Conservation (phyloP, 2,797 vertebrate species). For the Chelonia mydas region DNA sequence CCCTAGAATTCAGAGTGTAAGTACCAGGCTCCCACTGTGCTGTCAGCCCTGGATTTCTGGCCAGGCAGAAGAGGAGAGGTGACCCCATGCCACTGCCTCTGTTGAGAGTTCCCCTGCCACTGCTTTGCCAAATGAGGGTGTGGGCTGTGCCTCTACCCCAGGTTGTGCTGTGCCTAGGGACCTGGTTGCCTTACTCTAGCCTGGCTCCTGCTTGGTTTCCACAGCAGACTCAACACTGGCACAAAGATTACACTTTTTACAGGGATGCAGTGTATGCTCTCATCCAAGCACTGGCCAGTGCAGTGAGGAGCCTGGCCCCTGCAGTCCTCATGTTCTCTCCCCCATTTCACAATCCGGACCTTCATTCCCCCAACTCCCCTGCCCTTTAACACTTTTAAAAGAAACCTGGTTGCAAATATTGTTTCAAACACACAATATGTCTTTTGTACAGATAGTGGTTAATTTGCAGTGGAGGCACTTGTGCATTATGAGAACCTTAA, state of each 20-base stretch:
- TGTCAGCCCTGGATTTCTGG: not conserved
- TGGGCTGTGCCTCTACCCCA: not conserved
- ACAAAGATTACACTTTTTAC: not conserved
- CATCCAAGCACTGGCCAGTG: not conserved
- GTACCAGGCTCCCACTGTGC: not conserved
- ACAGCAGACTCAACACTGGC: not conserved
- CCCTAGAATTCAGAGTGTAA: too few relatives aligned
- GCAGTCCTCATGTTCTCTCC: slow-evolving; percentile 15
- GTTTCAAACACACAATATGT: slow-evolving; percentile 18
- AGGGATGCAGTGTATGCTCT: not conserved
- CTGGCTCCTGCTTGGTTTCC: not conserved
- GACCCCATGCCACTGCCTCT: not conserved
- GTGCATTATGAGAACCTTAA: slow-evolving; percentile 13
- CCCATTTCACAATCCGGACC: slow-evolving; percentile 16
- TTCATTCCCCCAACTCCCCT: slow-evolving; percentile 19
- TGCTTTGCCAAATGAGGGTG: not conserved
- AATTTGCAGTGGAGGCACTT: slow-evolving; percentile 6
- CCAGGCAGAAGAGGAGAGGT: not conserved
- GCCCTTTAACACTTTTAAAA: slow-evolving; percentile 3
- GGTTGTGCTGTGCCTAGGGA: not conserved
- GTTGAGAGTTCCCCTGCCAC: not conserved
- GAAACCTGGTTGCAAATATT: not conserved
- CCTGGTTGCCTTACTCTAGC: not conserved
- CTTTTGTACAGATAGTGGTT: not conserved
- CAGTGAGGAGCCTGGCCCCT: rapidly evolving